A percentile compares a stretch with the other conserved stretches of the same genome.
phyloP scores from a whole-genome alignment of 2,113 vertebrate species.

The Leiothrix lutea region DNA sequence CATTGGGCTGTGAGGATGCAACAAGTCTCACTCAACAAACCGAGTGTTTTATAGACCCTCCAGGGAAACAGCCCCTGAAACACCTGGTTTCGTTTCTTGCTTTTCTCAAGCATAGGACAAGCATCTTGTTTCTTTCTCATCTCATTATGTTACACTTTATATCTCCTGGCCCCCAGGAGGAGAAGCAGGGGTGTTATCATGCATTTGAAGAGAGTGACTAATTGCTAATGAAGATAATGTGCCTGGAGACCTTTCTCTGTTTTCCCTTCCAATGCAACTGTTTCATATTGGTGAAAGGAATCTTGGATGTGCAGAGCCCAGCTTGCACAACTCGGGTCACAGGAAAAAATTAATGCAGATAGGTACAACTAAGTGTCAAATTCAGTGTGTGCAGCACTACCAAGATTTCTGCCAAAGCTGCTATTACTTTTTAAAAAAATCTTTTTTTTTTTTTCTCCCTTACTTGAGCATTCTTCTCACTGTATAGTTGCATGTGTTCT shows the following conservation, averaged over 20 bases:
- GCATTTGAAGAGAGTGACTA: not conserved
- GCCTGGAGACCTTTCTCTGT: not conserved
- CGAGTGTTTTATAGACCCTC: not conserved
- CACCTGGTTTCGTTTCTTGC: not conserved
- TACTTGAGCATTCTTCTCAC: not conserved
- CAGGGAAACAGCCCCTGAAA: not conserved
- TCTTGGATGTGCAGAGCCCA: not conserved
- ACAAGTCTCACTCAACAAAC: not conserved
- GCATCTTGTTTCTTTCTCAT: not conserved
- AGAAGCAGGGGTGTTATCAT: not conserved
- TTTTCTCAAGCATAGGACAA: not conserved
- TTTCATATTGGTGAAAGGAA: not conserved
- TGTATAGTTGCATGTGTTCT: not conserved
- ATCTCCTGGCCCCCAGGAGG: not conserved
- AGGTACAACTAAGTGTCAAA: not conserved
- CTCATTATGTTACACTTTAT: not conserved
- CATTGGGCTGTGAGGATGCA: not conserved
- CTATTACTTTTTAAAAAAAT: accelerated
- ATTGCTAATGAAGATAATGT: not conserved
- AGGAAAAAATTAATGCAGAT: not conserved
- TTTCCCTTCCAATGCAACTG: not conserved
- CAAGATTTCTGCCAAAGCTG: not conserved
- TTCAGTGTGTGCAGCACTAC: not conserved
- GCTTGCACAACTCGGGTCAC: accelerated
- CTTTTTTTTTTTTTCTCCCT: not conserved